Base-by-base conservation (phyloP, 2,113 vertebrate genomes). In the Podocnemis expansa region DNA sequence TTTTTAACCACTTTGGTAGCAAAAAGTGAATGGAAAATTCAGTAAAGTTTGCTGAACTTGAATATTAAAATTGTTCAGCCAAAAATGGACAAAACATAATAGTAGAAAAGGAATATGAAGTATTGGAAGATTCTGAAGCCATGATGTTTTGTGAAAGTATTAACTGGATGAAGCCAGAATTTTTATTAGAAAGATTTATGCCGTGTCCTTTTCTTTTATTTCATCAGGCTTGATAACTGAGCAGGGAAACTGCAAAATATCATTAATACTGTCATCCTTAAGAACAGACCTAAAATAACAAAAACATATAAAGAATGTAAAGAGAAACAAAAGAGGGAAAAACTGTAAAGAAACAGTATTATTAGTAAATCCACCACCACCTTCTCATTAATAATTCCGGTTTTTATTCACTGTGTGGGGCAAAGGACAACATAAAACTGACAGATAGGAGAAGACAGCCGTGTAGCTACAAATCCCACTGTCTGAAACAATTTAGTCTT, bases 341-440 rank as follows among this genome's bases (percentile, higher is more conserved):
- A 41, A n/a, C 0, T 16, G 22, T 6, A 2, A 76, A 70, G 2
- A 56, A 79, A 8, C 82, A 3, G 45, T 3, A 41, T 2, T 4
- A 3, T 63, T 8, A 73, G 3, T 6, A 85, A 88, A 31, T 0
- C 2, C 34, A 2, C 11, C 3, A 8, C 24, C 70, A 3, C 12
- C 22, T 3, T 38, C 70, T 43, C 70, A 75, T 43, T 75, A 67
- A 21, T 67, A 67, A 75, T 43, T 75, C 43, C 70, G 43, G 24
- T 75, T 75, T 75, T 41, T 41, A 75, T 25, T 75, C 70, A 75
- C n/a, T 43, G 12, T 75, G 12, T 22, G 21, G 41, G 21, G 41
- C 70, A 43, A 75, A 75, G 22, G 70, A 75, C 56, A 58, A 29
- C 11, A 58, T 12, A 58, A 58, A 58, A 58, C 56, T 58, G 24